Conservation (phyloP, 2,888 invertebrate genomes). For the Drosophila imparisetae region DNA sequence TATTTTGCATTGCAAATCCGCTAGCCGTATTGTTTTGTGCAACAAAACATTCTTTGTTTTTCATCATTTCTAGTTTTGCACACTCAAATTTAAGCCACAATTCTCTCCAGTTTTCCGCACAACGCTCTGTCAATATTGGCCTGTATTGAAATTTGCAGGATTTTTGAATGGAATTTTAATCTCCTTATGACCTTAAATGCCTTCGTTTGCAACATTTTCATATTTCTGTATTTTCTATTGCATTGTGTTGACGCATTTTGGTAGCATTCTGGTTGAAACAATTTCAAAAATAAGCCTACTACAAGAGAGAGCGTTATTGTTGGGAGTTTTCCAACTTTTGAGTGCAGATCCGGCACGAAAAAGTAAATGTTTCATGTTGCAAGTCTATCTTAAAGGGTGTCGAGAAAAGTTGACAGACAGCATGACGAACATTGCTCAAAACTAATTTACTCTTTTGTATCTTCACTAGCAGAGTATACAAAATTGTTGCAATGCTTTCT, state of each 20-base stretch:
- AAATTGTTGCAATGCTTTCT: neutral
- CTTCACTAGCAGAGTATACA: neutral
- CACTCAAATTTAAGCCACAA: constrained; percentile 1
- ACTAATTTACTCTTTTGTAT: neutral
- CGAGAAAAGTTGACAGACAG: too few relatives aligned
- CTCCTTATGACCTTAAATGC: constrained; percentile 8
- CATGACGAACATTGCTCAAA: neutral
- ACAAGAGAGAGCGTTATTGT: neutral
- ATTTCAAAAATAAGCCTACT: neutral
- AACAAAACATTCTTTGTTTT: constrained; percentile 35
- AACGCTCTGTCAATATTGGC: constrained; percentile 1
- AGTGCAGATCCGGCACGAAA: too few relatives aligned
- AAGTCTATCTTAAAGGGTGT: neutral
- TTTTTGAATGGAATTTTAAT: constrained; percentile 21
- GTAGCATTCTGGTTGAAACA: neutral
- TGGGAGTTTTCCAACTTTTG: neutral
- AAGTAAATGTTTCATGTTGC: neutral
- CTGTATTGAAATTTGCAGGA: constrained; percentile 3
- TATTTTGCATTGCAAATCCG: constrained; percentile 1
- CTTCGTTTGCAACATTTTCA: neutral
- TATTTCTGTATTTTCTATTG: neutral
- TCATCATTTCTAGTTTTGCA: constrained; percentile 13
- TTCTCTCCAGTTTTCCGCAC: constrained; percentile 1
- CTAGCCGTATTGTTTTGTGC: constrained; percentile 22
- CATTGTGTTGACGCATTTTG: neutral